Conservation (phyloP, 2,797 vertebrate species). For the Tapera naevia region DNA sequence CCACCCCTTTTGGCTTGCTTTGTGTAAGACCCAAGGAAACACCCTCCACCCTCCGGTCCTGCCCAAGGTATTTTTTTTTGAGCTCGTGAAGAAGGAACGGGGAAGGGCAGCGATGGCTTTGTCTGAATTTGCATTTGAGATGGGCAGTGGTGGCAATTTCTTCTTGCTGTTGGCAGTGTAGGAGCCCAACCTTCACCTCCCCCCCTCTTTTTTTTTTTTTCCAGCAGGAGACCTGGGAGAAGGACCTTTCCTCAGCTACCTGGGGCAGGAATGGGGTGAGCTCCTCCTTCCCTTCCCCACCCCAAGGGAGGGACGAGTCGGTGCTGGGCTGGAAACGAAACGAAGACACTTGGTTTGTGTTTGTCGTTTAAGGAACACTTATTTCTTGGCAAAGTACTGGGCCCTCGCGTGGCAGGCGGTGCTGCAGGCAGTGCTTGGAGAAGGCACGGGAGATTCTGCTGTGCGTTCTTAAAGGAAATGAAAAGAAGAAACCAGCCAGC, state of each 20-base stretch:
- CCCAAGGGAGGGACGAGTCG: neutral
- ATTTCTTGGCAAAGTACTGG: constrained; percentile 50
- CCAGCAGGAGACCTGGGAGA: neutral
- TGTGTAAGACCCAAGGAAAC: neutral
- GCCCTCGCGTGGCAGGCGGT: constrained; percentile 50
- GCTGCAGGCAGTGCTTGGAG: constrained; percentile 71
- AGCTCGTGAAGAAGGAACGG: neutral
- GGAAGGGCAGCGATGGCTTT: neutral
- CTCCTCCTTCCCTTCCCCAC: neutral
- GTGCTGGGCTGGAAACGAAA: neutral
- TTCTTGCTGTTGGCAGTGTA: constrained; percentile 51
- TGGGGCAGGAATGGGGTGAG: neutral
- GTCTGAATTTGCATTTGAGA: neutral
- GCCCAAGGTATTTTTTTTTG: neutral
- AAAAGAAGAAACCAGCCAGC: neutral
- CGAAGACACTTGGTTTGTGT: constrained; percentile 30
- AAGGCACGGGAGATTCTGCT: constrained; percentile 71
- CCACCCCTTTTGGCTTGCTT: neutral
- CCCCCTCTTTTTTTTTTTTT: no score
- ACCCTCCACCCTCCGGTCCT: neutral
- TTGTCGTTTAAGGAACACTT: constrained; percentile 69
- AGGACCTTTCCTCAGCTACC: neutral
- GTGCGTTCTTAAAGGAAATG: constrained; percentile 37
- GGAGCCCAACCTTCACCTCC: constrained; percentile 5
- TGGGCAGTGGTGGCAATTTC: constrained; percentile 42